Evolutionary conservation across 2,113 vertebrate species (phyloP).

Genomic region (Ageneiosus marmoratus): DNA sequence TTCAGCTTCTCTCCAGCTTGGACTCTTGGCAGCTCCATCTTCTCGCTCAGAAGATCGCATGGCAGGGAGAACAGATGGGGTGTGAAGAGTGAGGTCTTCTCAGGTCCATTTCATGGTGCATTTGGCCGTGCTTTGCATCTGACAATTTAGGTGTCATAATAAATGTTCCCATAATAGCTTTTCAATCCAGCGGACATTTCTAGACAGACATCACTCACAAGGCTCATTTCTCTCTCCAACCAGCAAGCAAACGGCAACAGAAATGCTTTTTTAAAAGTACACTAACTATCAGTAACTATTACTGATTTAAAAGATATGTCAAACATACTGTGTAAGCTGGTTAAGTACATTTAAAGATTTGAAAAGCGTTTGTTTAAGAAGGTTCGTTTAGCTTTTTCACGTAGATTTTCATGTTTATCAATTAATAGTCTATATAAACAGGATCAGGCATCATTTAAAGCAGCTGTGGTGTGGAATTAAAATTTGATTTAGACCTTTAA

Average conservation of each 20-base stretch:
- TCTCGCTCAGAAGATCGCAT: slow-evolving; percentile 34
- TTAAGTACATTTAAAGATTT: slow-evolving; percentile 54
- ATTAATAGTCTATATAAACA: slow-evolving; percentile 64
- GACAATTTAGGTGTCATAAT: slow-evolving; percentile 57
- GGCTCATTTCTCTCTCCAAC: slow-evolving; percentile 30
- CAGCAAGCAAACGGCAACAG: slow-evolving; percentile 55
- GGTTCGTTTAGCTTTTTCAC: slow-evolving; percentile 50
- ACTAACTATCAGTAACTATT: slow-evolving; percentile 45
- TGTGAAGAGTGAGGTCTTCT: slow-evolving; percentile 53
- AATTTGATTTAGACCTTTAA: slow-evolving; percentile 51
- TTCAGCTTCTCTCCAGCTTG: slow-evolving; percentile 47
- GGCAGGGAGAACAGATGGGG: slow-evolving; percentile 53
- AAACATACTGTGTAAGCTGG: slow-evolving; percentile 58
- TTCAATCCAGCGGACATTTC: slow-evolving; percentile 53
- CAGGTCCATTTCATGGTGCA: slow-evolving; percentile 52
- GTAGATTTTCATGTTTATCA: slow-evolving; percentile 54
- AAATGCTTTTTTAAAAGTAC: slow-evolving; percentile 37
- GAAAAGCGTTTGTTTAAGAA: slow-evolving; percentile 60
- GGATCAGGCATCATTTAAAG: slow-evolving; percentile 52
- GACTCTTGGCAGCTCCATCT: slow-evolving; percentile 49
- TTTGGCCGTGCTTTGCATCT: slow-evolving; percentile 52
- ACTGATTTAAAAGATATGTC: slow-evolving; percentile 55
- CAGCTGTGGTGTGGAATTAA: slow-evolving; percentile 59
- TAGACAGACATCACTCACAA: slow-evolving; percentile 44
- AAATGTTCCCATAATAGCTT: slow-evolving; percentile 55